Percentiles rank a stretch among this genome's conserved stretches.
These are phyloP conservation scores for Alectoris magna DNA, from an alignment of 2,797 vertebrate species.

Conservation along the genomic window DNA sequence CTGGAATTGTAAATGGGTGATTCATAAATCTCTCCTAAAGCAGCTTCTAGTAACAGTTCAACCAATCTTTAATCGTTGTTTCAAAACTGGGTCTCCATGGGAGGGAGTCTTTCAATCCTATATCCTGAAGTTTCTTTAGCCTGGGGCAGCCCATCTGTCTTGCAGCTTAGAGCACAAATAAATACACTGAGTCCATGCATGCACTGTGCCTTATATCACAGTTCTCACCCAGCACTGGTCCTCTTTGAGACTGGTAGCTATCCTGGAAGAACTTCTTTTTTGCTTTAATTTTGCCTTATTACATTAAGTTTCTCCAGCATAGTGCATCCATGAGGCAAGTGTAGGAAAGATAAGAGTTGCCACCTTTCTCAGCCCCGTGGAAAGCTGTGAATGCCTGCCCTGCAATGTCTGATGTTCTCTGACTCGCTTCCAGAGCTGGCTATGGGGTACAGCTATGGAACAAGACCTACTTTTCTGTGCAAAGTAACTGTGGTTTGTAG, in stretches of 20 bases:
- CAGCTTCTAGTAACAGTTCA: slow-evolving; percentile 48
- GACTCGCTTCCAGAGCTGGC: neutral
- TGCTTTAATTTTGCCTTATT: neutral
- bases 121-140: slow-evolving; percentile 10
- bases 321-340: neutral
- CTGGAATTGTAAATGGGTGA: slow-evolving; percentile 16
- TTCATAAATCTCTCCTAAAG: slow-evolving; percentile 60
- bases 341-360: neutral
- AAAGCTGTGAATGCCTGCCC: neutral
- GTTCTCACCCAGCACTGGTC: neutral
- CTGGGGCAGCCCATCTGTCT: neutral
- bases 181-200: fast-evolving
- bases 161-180: neutral
- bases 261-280: neutral
- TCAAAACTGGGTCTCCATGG: slow-evolving; percentile 57
- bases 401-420: neutral
- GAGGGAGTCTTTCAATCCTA: neutral
- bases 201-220: neutral
- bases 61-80: slow-evolving; percentile 50
- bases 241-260: neutral
- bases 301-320: neutral
- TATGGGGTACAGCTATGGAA: neutral
- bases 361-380: fast-evolving
- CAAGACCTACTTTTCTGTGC: neutral
- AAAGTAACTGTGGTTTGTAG: neutral